Evolutionary conservation across 2,797 vertebrate species (phyloP), one percentile per base, ranked within the genome.

Genomic region (Tenualosa ilisha): DNA sequence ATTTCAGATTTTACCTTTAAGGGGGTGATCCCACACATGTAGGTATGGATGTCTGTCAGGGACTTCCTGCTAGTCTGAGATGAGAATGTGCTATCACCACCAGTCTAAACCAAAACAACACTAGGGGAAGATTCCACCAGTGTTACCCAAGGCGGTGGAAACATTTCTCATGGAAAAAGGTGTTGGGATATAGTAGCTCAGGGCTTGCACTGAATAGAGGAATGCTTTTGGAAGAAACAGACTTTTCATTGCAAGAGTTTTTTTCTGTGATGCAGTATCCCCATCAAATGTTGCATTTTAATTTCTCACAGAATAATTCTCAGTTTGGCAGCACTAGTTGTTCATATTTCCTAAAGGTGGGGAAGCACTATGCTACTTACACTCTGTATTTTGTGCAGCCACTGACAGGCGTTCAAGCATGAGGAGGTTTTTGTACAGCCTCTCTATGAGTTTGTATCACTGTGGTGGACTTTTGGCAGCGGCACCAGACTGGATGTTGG

Each of bases 361-460:
- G 51, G 15, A 15, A 53, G 26, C 2, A 26, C 6, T 65, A 65
- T 22, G 56, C 63, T 26, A 26, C 8, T 31, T 24, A 53, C 24
- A 26, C 24, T 12, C 63, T 65, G n/a, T 65, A 12, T 65, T 65
- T 26, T 65, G 61, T 65, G 24, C 63, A 65, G 63, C 24, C 12
- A 26, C 24, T 65, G 22, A 24, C 59, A 8, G 59, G 87, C 87
- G 89, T 86, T 84, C 81, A 86, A 82, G 12, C 68, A 37, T 72
- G 68, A 85, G 49, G 82, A 89, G 90, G 86, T 92, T 92, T 92
- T 91, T 91, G 89, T 90, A 85, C 89, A 79, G 79, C 84, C 51
- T 4, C 81, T 89, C 79, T 86, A 89, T 86, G 83, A 84, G 72
- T 89, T 84, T 92, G 81, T 89, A 84, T 90, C 89, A 92, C 88